Evolutionary conservation across 1,140 invertebrate genomes (phyloP).

Genomic region (Panagrolaimus sp.): DNA sequence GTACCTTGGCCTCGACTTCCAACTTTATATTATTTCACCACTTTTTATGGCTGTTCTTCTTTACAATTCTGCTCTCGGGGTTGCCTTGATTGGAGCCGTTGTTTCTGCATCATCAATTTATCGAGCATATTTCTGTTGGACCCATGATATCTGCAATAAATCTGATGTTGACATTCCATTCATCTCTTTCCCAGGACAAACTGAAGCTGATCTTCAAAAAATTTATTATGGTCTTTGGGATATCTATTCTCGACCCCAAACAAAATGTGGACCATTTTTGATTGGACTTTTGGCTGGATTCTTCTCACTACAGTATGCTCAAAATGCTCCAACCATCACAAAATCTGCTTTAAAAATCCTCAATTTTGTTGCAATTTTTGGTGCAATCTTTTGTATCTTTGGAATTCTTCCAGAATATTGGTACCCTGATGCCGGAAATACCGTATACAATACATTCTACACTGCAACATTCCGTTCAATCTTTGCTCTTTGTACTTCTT

Average conservation of each 20-base stretch:
- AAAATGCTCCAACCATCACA: neutral
- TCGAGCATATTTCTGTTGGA: slow-evolving; percentile 48
- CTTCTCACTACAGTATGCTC: slow-evolving; percentile 8
- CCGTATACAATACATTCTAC: slow-evolving; percentile 56
- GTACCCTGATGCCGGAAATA: slow-evolving; percentile 54
- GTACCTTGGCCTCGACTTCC: slow-evolving; percentile 57
- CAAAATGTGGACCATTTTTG: slow-evolving; percentile 55
- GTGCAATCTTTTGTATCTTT: slow-evolving; percentile 35
- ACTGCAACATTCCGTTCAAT: slow-evolving; percentile 53
- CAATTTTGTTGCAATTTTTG: neutral
- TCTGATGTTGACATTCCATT: slow-evolving; percentile 58
- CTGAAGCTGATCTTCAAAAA: slow-evolving; percentile 20
- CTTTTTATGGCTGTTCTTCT: slow-evolving; percentile 48
- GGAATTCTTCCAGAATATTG: slow-evolving; percentile 57
- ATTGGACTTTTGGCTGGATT: slow-evolving; percentile 52
- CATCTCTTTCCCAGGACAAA: slow-evolving; percentile 45
- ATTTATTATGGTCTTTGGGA: slow-evolving; percentile 54
- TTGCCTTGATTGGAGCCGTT: slow-evolving; percentile 27
- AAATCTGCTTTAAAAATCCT: neutral
- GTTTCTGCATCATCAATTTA: slow-evolving; percentile 38
- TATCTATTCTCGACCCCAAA: slow-evolving; percentile 54
- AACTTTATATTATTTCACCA: slow-evolving; percentile 54
- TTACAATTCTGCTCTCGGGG: slow-evolving; percentile 25
- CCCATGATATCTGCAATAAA: slow-evolving; percentile 55
- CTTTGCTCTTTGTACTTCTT: slow-evolving; percentile 47